Conservation (phyloP, 2,888 invertebrate genomes). For the Prosopocoilus inquinatus region DNA sequence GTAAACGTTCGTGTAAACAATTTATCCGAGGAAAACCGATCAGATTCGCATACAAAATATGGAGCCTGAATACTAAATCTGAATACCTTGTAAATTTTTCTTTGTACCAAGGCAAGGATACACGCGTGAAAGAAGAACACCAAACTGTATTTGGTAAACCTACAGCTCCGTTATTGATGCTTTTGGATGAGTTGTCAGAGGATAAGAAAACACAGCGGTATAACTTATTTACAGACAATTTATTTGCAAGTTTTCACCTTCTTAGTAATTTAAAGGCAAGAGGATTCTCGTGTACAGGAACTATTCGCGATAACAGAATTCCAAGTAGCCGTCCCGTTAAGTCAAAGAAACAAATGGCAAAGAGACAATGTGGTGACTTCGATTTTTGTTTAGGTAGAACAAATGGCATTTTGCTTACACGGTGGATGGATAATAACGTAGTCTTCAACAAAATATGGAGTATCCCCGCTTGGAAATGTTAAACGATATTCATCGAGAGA, state of each 20-base stretch:
- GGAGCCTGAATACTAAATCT: neutral
- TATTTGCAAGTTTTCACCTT: too few species aligned
- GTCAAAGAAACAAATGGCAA: too few species aligned
- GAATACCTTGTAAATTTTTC: neutral
- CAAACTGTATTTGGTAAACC: neutral
- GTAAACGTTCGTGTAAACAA: neutral
- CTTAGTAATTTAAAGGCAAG: too few species aligned
- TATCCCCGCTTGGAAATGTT: constrained; percentile 16
- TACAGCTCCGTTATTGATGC: neutral
- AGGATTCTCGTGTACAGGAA: too few species aligned
- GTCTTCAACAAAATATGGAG: constrained; percentile 21
- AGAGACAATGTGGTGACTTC: neutral
- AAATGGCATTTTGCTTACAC: neutral
- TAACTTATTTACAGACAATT: too few species aligned
- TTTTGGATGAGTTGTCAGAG: too few species aligned
- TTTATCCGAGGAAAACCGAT: neutral
- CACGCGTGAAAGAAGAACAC: neutral
- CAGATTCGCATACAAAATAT: neutral
- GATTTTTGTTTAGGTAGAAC: neutral
- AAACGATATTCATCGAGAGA: constrained; percentile 22
- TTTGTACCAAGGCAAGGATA: neutral
- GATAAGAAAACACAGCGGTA: too few species aligned
- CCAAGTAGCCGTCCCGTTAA: too few species aligned
- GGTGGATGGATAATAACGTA: neutral
- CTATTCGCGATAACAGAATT: too few species aligned